Evolutionary conservation across 2,797 vertebrate species (phyloP).

Genomic region (Xyrichtys novacula): DNA sequence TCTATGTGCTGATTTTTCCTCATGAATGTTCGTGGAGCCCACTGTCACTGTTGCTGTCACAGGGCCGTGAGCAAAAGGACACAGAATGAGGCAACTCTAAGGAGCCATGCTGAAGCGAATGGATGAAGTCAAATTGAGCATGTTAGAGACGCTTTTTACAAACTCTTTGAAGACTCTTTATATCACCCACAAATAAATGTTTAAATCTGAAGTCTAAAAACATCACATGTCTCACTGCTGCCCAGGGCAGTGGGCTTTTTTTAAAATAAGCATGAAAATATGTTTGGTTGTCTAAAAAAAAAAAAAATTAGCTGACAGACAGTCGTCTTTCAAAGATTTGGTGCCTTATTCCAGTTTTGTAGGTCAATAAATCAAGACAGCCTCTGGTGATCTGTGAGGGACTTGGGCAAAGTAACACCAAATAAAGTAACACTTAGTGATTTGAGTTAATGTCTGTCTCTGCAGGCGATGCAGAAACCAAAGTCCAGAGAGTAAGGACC

Average conservation of each 20-base stretch:
- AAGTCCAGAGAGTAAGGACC: too few relatives aligned
- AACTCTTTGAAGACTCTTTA: background rate
- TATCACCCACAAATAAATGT: background rate
- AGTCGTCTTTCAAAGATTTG: background rate
- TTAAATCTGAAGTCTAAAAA: background rate
- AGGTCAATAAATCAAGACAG: background rate
- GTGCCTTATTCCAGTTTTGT: background rate
- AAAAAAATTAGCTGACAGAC: conserved; percentile 1
- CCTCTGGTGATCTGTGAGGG: background rate
- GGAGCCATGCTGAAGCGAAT: too few relatives aligned
- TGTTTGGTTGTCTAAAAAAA: conserved; percentile 19
- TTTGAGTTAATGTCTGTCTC: too few relatives aligned
- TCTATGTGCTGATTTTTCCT: too few relatives aligned
- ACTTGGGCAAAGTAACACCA: background rate
- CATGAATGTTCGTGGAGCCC: too few relatives aligned
- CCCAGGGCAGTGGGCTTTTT: conserved; percentile 8
- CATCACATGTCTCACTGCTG: conserved; percentile 48
- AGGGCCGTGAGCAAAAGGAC: too few relatives aligned
- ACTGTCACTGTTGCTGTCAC: too few relatives aligned
- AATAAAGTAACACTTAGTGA: too few relatives aligned
- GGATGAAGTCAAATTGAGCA: too few relatives aligned
- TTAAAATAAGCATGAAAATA: conserved; percentile 25
- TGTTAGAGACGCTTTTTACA: too few relatives aligned
- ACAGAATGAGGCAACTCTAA: too few relatives aligned
- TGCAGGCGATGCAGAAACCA: too few relatives aligned